Percentiles rank a stretch among this genome's conserved stretches.
Evolutionary conservation across 2,113 vertebrate genomes (phyloP).

Genomic region (Chamaetylas fuelleborni): DNA sequence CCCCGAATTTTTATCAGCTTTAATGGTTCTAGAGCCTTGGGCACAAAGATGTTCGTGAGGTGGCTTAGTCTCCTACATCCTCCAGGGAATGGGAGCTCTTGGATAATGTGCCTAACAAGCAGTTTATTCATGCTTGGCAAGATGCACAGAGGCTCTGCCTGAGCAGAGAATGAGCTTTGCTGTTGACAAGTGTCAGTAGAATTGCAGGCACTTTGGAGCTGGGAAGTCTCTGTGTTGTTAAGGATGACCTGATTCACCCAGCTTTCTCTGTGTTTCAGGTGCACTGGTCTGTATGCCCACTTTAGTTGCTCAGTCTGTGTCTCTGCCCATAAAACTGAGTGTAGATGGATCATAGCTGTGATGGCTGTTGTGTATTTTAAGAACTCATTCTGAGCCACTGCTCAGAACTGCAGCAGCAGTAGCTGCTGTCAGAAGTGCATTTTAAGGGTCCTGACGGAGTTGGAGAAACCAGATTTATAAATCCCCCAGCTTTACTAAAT

Average conservation of each 20-base stretch:
- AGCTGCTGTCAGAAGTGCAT: neutral
- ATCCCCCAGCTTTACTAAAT: neutral
- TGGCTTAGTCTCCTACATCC: neutral
- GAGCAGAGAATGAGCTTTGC: neutral
- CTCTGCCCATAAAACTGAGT: neutral
- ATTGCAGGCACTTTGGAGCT: neutral
- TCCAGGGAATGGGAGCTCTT: neutral
- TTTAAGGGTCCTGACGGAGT: neutral
- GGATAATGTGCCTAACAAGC: neutral
- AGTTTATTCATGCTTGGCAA: neutral
- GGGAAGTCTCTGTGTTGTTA: neutral
- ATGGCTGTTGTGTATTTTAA: neutral
- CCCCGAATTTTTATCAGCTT: neutral
- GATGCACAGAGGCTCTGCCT: neutral
- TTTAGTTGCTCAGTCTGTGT: neutral
- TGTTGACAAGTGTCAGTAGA: neutral
- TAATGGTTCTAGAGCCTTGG: neutral
- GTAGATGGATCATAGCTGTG: neutral
- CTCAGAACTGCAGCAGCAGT: neutral
- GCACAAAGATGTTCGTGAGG: neutral
- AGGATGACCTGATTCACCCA: neutral
- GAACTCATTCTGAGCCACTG: fast-evolving
- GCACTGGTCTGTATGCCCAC: neutral
- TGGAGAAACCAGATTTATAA: neutral
- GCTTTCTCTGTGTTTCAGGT: neutral